Base-by-base conservation (phyloP, 2,797 vertebrate species). In the Rhodeus uyekii region DNA sequence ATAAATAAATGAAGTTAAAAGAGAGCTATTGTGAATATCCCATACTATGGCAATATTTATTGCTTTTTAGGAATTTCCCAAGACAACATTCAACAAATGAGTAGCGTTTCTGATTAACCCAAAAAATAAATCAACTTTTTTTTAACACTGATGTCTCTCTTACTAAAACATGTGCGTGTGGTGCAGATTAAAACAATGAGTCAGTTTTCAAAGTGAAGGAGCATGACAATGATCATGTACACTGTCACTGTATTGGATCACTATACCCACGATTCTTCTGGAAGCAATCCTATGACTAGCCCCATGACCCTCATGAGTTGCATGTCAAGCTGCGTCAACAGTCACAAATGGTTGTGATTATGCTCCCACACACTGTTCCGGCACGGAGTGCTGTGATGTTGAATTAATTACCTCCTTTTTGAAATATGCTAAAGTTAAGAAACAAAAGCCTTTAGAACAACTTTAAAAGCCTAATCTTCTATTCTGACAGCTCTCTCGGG, bases 401-500 rank as follows among this genome's bases (percentile, higher is more conserved):
- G 29, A 78, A 79, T 82, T 38, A 73, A 81, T 74, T 69, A 36
- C 55, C 42, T 78, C 10, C 5, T 83, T 84, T n/a, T 87, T 60
- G 29, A 42, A 27, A 80, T 10, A 63, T 74, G 39, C 22, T 8
- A 24, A 44, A 19, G 13, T 7, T 27, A n/a, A 63, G 48, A 80
- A 79, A 77, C 53, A 75, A 55, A 65, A 39, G 50, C 83, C 19
- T 22, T 78, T 69, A 78, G 69, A 83, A 83, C 78, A 55, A 83
- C 78, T 76, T 78, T 69, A 27, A 60, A 78, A 78, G 61, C 75
- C 72, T 86, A 85, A 87, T 86, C 69, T 80, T 76, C 86, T 89
- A 86, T 89, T 77, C 85, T 87, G 87, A 88, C 87, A 86, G 71
- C 75, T 68, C 60, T 78, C 80, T 85, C 27, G 4, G 80, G 81